A percentile compares a stretch with the other conserved stretches of the same genome.
Evolutionary conservation across 2,888 invertebrate genomes (phyloP).

Genomic region (Drosophila testacea): DNA sequence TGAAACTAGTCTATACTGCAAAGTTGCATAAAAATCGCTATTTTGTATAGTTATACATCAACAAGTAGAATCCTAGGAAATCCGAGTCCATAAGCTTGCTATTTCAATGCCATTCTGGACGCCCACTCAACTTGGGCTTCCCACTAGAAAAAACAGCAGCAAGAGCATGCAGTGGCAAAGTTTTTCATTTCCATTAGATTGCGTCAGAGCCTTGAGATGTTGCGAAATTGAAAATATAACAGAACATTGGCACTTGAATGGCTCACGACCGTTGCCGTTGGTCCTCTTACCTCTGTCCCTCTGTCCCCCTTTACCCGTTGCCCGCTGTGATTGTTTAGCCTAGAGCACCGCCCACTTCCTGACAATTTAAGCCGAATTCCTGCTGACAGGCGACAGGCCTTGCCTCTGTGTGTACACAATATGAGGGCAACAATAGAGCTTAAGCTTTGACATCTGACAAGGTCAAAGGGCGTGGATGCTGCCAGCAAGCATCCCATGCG

Average conservation of each 20-base stretch:
- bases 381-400: constrained; percentile 52
- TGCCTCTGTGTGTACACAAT: constrained; percentile 15
- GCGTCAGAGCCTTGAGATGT: constrained; percentile 54
- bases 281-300: neutral
- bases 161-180: constrained; percentile 14
- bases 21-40: neutral
- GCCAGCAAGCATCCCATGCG: constrained; percentile 4
- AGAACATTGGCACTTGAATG: constrained; percentile 44
- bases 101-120: constrained; percentile 31
- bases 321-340: constrained; percentile 3
- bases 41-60: constrained; percentile 22
- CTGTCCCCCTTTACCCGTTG: neutral
- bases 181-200: constrained; percentile 57
- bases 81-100: neutral
- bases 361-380: constrained; percentile 67
- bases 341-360: constrained; percentile 42
- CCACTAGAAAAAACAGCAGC: too few species aligned
- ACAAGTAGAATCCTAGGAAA: constrained; percentile 38
- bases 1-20: neutral
- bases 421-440: constrained; percentile 34
- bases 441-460: constrained; percentile 67
- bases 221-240: constrained; percentile 61
- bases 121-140: neutral
- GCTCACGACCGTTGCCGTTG: constrained; percentile 9
- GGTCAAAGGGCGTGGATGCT: constrained; percentile 63